Evolutionary conservation across 2,888 invertebrate genomes (phyloP).

Genomic region (Hecatera dysodea): DNA sequence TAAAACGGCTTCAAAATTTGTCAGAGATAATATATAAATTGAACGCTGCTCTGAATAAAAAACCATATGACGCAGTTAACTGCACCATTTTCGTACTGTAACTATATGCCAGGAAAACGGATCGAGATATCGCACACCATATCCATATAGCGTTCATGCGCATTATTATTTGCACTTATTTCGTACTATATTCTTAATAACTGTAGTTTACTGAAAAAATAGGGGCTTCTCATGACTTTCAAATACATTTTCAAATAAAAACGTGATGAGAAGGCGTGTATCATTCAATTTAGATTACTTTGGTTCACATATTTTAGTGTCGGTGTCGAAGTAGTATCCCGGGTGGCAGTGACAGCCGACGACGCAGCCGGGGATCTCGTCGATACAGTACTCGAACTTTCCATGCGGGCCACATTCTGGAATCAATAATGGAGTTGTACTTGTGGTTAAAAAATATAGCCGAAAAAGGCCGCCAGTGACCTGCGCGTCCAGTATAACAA

Average conservation of each 20-base stretch:
- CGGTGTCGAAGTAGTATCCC: slow-evolving; percentile 87
- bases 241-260: background rate
- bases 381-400: slow-evolving; percentile 86
- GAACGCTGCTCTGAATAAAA: background rate
- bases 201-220: background rate
- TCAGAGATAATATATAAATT: background rate
- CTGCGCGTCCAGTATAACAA: too few species aligned
- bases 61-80: background rate
- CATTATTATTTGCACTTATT: too few species aligned
- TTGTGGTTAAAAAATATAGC: background rate
- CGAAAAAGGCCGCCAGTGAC: too few species aligned
- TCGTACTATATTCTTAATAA: background rate
- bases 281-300: slow-evolving; percentile 73
- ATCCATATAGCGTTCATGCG: background rate
- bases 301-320: slow-evolving; percentile 86
- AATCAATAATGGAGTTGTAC: slow-evolving; percentile 32
- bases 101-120: background rate
- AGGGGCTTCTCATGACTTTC: background rate
- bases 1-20: background rate
- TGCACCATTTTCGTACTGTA: background rate
- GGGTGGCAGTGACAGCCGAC: slow-evolving; percentile 87
- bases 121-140: background rate
- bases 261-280: background rate
- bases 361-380: slow-evolving; percentile 84
- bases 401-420: slow-evolving; percentile 86